phyloP scores from a whole-genome alignment of 2,797 vertebrate genomes.

The Bradypodion ventrale region DNA sequence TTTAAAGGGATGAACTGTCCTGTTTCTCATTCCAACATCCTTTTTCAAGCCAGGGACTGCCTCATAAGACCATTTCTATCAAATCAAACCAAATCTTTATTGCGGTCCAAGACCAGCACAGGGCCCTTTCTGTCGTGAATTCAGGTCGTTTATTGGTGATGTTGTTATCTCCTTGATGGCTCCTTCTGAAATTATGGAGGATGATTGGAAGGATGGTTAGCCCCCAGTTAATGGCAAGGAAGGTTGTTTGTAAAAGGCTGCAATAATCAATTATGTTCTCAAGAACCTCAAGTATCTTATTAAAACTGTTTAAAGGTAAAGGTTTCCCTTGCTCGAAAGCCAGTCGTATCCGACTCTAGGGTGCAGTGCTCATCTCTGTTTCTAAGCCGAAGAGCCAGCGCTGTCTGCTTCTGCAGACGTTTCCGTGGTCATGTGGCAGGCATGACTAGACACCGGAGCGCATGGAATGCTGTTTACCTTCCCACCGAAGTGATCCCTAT shows the following conservation, averaged over 20 bases:
- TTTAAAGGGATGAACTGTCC: constrained; percentile 13
- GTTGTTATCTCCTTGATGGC: constrained; percentile 61
- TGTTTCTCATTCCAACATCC: not conserved
- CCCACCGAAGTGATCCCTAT: no score
- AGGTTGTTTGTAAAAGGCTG: constrained; percentile 58
- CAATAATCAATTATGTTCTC: constrained; percentile 62
- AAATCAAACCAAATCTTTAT: no score
- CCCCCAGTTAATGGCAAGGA: constrained; percentile 37
- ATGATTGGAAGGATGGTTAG: constrained; percentile 10
- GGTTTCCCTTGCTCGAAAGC: no score
- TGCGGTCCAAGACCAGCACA: no score
- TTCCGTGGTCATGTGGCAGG: no score
- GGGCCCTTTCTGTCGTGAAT: constrained; percentile 60
- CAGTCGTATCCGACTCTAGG: no score
- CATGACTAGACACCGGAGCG: no score
- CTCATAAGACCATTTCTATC: no score
- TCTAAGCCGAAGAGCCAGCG: no score
- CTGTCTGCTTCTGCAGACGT: no score
- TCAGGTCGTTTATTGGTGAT: constrained; percentile 59
- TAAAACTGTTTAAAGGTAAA: constrained; percentile 52
- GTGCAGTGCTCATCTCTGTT: no score
- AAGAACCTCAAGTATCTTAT: constrained; percentile 60
- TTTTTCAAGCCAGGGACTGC: constrained; percentile 30
- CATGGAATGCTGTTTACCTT: no score
- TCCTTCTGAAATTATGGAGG: constrained; percentile 47